Conservation (phyloP, 2,797 vertebrate species). For the Thalassophryne amazonica region DNA sequence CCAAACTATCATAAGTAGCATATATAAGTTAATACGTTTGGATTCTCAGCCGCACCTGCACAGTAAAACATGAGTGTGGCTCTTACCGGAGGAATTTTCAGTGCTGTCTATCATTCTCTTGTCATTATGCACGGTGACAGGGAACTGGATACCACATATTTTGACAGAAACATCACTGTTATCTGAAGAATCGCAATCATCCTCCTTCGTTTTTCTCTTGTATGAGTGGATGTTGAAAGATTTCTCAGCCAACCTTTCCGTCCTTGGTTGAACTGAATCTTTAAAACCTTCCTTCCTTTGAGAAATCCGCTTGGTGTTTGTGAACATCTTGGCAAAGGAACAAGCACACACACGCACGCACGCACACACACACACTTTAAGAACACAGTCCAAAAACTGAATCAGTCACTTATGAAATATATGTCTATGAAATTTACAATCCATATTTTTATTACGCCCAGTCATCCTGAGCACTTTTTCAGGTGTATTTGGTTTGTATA, state of each 20-base stretch:
- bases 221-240: too few species aligned
- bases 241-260: too few species aligned
- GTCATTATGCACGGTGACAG: rapidly evolving
- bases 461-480: rapidly evolving
- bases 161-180: not conserved
- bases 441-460: too few species aligned
- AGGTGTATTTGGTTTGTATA: not conserved
- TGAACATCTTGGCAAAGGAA: constrained; percentile 12
- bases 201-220: not conserved
- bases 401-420: too few species aligned
- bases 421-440: too few species aligned
- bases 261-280: rapidly evolving
- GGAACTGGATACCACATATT: not conserved
- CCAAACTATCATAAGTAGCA: too few species aligned
- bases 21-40: too few species aligned
- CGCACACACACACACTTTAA: too few species aligned
- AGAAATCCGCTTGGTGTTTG: not conserved
- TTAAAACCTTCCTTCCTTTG: not conserved
- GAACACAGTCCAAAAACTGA: too few species aligned
- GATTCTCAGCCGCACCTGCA: too few species aligned
- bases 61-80: too few species aligned
- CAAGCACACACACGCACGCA: not conserved
- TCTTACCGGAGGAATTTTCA: constrained; percentile 56
- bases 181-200: constrained; percentile 4
- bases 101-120: constrained; percentile 23